Evolutionary conservation across 1,140 invertebrate species (phyloP).

Genomic region (Ladona fulva): DNA sequence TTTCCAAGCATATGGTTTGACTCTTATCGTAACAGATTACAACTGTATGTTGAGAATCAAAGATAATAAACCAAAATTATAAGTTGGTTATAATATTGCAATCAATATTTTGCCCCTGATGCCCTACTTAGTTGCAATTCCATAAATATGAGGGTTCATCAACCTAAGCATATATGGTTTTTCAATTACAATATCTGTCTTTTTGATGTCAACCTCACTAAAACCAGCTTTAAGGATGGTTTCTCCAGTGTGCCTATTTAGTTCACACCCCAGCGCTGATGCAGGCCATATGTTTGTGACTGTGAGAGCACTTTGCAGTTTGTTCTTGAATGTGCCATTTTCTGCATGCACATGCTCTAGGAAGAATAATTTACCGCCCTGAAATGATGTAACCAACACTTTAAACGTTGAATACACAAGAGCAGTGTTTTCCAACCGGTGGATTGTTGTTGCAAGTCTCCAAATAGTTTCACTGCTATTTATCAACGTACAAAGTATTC

Average conservation of each 20-base stretch:
- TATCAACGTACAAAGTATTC: too few species aligned
- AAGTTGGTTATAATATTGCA: too few species aligned
- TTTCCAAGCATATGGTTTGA: too few species aligned
- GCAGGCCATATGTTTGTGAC: not conserved
- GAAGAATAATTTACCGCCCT: not conserved
- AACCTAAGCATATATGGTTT: not conserved
- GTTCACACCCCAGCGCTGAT: not conserved
- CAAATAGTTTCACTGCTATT: too few species aligned
- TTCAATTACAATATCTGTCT: not conserved
- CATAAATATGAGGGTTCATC: not conserved
- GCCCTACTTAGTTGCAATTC: not conserved
- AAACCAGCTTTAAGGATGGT: not conserved
- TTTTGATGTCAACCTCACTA: not conserved
- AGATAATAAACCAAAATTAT: too few species aligned
- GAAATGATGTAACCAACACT: not conserved
- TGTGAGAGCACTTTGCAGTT: not conserved
- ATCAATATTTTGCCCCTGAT: not conserved
- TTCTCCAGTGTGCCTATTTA: not conserved
- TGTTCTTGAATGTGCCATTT: not conserved
- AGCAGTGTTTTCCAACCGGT: too few species aligned
- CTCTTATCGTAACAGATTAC: too few species aligned
- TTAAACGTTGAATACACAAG: too few species aligned
- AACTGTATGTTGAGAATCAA: too few species aligned
- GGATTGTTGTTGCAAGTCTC: too few species aligned
- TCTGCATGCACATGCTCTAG: not conserved